A percentile compares a stretch with the other conserved stretches of the same genome.
phyloP scores from a whole-genome alignment of 2,797 vertebrate species.

The Enteromius viviparus region DNA sequence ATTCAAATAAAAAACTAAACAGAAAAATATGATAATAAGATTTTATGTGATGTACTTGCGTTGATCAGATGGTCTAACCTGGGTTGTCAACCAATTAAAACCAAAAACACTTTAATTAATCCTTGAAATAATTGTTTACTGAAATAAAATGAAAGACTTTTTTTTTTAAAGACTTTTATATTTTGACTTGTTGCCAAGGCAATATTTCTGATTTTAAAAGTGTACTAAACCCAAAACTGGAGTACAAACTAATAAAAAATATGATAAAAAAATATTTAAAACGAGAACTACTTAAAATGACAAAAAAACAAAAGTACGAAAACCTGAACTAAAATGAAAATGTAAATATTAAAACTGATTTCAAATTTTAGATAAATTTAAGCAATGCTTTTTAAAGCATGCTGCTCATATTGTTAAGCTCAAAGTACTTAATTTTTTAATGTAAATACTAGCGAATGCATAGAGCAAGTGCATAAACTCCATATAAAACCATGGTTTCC shows the following conservation, averaged over 20 bases:
- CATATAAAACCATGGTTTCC: not conserved
- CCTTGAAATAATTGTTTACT: not conserved
- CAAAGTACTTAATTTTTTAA: not conserved
- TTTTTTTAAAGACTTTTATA: too few relatives aligned
- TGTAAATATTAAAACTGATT: too few relatives aligned
- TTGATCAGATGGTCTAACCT: not conserved
- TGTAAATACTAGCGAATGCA: not conserved
- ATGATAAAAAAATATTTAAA: not conserved
- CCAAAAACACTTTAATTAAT: not conserved
- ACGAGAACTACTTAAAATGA: not conserved
- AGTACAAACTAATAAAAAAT: too few relatives aligned
- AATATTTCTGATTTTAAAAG: too few relatives aligned
- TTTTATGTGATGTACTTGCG: not conserved
- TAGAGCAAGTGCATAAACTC: not conserved
- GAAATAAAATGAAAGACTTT: not conserved
- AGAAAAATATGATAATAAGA: not conserved
- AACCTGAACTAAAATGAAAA: not conserved
- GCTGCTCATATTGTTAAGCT: not conserved
- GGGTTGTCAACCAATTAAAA: not conserved
- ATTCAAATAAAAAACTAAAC: too few relatives aligned
- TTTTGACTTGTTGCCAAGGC: too few relatives aligned
- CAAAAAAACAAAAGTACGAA: not conserved
- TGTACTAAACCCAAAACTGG: not conserved
- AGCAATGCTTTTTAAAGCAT: not conserved
- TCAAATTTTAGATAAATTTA: too few relatives aligned